A percentile compares a stretch with the other conserved stretches of the same genome.
Conservation (phyloP, 2,113 vertebrate species). For the Eulacestoma nigropectus region DNA sequence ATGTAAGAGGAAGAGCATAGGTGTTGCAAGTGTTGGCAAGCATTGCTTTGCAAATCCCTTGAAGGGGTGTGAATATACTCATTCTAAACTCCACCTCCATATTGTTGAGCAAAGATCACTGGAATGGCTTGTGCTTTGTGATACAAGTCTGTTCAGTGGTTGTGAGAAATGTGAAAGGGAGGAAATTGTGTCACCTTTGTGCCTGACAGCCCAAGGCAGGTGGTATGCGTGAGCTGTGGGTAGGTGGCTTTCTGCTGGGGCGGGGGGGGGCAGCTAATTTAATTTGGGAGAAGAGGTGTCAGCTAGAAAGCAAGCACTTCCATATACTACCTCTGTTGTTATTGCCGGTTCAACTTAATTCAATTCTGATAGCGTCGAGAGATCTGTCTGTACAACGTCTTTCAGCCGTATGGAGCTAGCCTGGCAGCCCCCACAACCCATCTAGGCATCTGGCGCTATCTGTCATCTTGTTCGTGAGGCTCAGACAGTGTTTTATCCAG, state of each 20-base stretch:
- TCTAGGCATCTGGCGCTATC: background rate
- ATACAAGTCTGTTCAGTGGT: background rate
- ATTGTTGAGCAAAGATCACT: background rate
- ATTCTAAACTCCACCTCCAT: background rate
- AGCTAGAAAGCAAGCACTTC: background rate
- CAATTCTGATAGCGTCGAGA: constrained; percentile 7
- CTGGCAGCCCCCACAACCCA: constrained; percentile 37
- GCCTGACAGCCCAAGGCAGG: background rate
- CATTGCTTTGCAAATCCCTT: background rate
- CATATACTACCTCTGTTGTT: background rate
- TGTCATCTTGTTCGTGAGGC: background rate
- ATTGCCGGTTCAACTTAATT: constrained; percentile 41
- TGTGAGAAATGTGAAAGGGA: background rate
- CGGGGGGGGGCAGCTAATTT: background rate
- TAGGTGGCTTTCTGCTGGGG: background rate
- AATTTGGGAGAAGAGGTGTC: background rate
- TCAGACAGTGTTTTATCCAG: background rate
- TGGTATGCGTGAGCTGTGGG: background rate
- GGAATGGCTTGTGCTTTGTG: background rate
- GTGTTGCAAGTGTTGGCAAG: background rate
- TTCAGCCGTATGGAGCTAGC: background rate
- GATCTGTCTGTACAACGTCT: constrained; percentile 29
- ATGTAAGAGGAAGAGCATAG: background rate
- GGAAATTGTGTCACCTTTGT: background rate
- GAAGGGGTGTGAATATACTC: background rate